Conservation (phyloP, 2,888 invertebrate genomes). For the Stratiomys singularior region DNA sequence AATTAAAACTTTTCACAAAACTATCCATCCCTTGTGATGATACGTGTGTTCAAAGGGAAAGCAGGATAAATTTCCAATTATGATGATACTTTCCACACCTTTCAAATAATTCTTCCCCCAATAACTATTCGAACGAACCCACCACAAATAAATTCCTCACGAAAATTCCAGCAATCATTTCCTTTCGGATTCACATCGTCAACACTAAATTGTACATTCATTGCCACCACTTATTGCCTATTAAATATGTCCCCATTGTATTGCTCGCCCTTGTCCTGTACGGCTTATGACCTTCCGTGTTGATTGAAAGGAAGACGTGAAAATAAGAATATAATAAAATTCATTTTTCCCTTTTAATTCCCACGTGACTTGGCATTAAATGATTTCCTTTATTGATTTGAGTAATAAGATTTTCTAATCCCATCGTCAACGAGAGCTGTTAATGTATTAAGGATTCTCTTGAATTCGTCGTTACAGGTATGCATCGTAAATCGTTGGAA, state of each 20-base stretch:
- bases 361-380: conserved; percentile 40
- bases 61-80: too few species aligned
- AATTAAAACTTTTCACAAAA: too few species aligned
- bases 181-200: conserved; percentile 25
- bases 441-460: conserved; percentile 6
- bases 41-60: too few species aligned
- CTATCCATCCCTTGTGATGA: too few species aligned
- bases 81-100: neutral
- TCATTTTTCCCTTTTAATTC: conserved; percentile 7
- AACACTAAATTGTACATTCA: neutral
- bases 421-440: neutral
- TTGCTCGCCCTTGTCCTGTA: neutral
- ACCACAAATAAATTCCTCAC: neutral
- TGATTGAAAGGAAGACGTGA: neutral
- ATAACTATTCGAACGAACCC: neutral
- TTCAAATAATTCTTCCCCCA: neutral
- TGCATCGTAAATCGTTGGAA: conserved; percentile 98
- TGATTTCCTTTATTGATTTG: conserved; percentile 9
- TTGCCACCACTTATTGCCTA: conserved; percentile 35
- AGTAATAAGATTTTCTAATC: neutral
- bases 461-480: conserved; percentile 72
- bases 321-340: neutral
- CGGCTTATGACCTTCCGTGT: conserved; percentile 7
- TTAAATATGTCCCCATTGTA: conserved; percentile 29
- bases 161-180: conserved; percentile 12